Evolutionary conservation across 2,113 vertebrate species (phyloP).

Genomic region (Cyprinodon tularosa): DNA sequence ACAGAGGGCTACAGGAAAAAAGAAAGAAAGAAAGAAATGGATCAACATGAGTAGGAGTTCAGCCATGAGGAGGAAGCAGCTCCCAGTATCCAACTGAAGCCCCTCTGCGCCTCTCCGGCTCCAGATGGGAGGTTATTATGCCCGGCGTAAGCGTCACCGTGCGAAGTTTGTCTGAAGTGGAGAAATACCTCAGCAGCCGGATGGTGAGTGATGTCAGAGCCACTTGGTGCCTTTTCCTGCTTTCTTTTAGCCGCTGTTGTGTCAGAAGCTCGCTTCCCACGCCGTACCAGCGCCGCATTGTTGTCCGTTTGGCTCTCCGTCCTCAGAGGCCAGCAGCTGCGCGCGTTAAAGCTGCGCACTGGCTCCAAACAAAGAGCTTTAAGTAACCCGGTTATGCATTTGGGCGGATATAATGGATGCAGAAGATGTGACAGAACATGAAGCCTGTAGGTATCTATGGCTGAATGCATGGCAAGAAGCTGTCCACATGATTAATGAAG

Average conservation of each 20-base stretch:
- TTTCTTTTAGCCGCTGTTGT: neutral
- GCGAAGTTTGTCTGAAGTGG: conserved; percentile 75
- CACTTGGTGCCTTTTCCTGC: conserved; percentile 1
- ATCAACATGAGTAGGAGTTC: conserved; percentile 45
- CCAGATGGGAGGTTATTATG: conserved; percentile 57
- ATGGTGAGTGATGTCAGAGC: conserved; percentile 65
- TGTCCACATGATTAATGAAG: neutral
- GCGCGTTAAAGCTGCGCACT: conserved; percentile 7
- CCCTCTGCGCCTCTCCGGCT: neutral
- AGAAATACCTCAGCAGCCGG: conserved; percentile 72
- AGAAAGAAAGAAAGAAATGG: neutral
- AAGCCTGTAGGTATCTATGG: neutral
- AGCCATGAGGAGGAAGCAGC: conserved; percentile 27
- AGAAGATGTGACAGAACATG: neutral
- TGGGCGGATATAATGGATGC: neutral
- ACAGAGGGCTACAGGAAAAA: neutral
- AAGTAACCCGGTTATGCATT: neutral
- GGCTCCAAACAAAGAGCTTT: conserved; percentile 43
- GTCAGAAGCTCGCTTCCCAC: conserved; percentile 10
- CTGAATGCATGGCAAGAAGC: neutral
- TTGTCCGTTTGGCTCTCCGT: conserved; percentile 28
- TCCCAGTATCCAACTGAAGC: neutral
- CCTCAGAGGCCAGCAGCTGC: conserved; percentile 50
- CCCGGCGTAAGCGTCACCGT: conserved; percentile 70
- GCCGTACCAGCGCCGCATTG: conserved; percentile 38